A percentile compares a stretch with the other conserved stretches of the same genome.
Evolutionary conservation across 2,797 vertebrate species (phyloP).

Genomic region (Urophycis tenuis): DNA sequence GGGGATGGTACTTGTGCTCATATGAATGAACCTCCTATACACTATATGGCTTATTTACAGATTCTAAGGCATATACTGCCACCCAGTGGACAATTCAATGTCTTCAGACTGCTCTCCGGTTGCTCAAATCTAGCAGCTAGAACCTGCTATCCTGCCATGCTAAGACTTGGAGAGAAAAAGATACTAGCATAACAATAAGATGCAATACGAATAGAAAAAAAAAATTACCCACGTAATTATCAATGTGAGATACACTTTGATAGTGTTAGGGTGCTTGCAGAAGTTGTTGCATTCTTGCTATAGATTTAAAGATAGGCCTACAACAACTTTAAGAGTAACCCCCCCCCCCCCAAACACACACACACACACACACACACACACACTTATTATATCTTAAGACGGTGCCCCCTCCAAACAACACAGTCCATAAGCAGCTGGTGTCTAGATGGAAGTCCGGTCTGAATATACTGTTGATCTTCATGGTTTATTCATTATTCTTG

Average conservation of each 20-base stretch:
- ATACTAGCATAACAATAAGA: background rate
- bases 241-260: constrained; percentile 2
- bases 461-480: constrained; percentile 48
- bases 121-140: constrained; percentile 28
- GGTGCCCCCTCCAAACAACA: constrained; percentile 28
- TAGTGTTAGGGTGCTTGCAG: background rate
- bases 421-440: constrained; percentile 38
- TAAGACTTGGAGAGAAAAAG: constrained; percentile 9
- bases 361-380: no score
- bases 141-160: constrained; percentile 14
- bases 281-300: constrained; percentile 11
- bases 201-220: background rate
- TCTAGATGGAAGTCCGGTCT: constrained; percentile 45
- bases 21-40: constrained; percentile 8
- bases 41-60: background rate
- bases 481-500: constrained; percentile 63
- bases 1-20: background rate
- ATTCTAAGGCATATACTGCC: background rate
- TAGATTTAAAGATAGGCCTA: constrained; percentile 2
- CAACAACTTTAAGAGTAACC: background rate
- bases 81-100: background rate
- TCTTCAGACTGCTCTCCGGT: constrained; percentile 15
- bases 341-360: background rate
- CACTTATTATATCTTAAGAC: background rate
- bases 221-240: background rate